Base-by-base conservation (phyloP, 2,113 vertebrate species). In the Cololabis saira region DNA sequence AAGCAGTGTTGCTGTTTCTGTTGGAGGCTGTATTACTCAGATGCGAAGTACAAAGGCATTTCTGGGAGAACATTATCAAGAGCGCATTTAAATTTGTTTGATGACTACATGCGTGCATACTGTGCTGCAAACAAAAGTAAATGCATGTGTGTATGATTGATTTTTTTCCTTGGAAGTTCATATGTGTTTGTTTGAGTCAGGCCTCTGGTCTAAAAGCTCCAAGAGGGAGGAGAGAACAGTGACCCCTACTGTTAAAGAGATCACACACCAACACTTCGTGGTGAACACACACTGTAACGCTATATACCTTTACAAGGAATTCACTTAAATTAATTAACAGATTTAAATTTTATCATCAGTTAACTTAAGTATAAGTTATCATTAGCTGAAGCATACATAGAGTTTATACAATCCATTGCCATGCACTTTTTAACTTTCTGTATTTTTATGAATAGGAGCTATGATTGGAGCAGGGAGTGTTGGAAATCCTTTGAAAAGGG, bases 201-300 rank as follows among this genome's bases (percentile, higher is more conserved):
- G 37, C 45, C 68, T 59, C 18, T 54, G 55, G 69, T 77, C 61
- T 62, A 40, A 64, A 57, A 56, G 43, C 15, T 62, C 8, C 49
- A 68, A 45, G 1, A 56, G 79, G 58, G 63, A 85, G 90, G 86
- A 91, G 89, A 82, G 83, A 91, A 92, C 86, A 90, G 85, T 89
- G 92, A 92, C 93, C 90, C 87, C 93, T 93, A 90, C 92, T 93
- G 92, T 84, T 68, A 54, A 51, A 84, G 71, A 61, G 52, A 45
- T 47, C 53, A 47, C 49, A 87, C 67, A 78, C 62, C 76, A 69
- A 19, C 57, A 56, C 10, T 12, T 13, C 1, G 12, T 41, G 41
- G 21, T 50, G 44, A 49, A 42, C 9, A 5, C 49, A 11, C 21
- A 7, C 42, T 6, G 24, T 7, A 48, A 43, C 19, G 24, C 19